Conservation (phyloP, 2,113 vertebrate genomes). For the Candoia aspera region DNA sequence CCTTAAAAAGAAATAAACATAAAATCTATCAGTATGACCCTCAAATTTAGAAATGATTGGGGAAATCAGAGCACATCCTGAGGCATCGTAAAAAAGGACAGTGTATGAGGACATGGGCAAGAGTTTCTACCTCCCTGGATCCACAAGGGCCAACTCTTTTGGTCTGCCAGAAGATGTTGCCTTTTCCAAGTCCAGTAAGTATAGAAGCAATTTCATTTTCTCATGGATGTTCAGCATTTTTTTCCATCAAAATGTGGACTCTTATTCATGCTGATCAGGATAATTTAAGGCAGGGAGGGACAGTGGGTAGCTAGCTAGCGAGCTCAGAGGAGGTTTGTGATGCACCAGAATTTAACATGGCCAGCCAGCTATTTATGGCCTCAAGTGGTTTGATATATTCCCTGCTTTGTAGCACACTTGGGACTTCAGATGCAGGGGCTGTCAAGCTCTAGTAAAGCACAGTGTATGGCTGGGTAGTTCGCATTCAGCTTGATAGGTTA, state of each 20-base stretch:
- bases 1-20: too few relatives aligned
- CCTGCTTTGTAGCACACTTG: neutral
- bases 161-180: neutral
- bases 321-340: neutral
- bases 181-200: neutral
- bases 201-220: neutral
- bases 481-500: slow-evolving; percentile 9
- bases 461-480: neutral
- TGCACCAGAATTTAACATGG: neutral
- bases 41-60: too few relatives aligned
- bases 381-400: neutral
- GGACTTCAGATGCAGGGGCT: neutral
- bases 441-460: neutral
- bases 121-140: too few relatives aligned
- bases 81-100: too few relatives aligned
- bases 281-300: neutral
- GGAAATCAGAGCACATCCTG: too few relatives aligned
- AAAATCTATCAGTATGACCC: too few relatives aligned
- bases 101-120: too few relatives aligned
- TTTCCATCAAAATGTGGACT: neutral
- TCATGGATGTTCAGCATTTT: neutral
- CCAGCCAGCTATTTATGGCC: neutral
- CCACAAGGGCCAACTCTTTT: too few relatives aligned
- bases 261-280: neutral
- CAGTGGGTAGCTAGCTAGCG: neutral